Evolutionary conservation across 2,113 vertebrate genomes (phyloP).

Genomic region (Rana temporaria): DNA sequence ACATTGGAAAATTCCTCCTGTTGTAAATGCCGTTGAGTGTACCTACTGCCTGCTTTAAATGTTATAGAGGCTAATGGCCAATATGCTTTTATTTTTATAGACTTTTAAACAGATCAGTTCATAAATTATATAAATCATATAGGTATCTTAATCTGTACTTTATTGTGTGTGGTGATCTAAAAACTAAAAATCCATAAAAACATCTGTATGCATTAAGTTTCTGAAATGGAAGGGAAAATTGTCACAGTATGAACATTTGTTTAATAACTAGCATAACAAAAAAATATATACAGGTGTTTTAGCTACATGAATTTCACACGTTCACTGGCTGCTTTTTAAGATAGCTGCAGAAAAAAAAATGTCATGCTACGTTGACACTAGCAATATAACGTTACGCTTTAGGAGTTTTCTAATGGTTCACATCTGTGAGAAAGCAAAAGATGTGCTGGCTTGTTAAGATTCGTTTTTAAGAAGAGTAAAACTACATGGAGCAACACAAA

Average conservation of each 20-base stretch:
- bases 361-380: constrained; percentile 69
- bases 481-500: constrained; percentile 62
- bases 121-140: too few relatives aligned
- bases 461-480: constrained; percentile 59
- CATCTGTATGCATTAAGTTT: constrained; percentile 30
- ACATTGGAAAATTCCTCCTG: too few relatives aligned
- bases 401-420: constrained; percentile 72
- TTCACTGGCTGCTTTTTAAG: constrained; percentile 72
- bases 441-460: constrained; percentile 54
- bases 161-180: constrained; percentile 30
- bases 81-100: too few relatives aligned
- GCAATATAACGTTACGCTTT: constrained; percentile 74
- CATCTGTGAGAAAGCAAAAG: constrained; percentile 70
- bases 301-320: constrained; percentile 32
- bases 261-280: constrained; percentile 26
- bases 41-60: too few relatives aligned
- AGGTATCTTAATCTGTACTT: constrained; percentile 1
- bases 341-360: constrained; percentile 72
- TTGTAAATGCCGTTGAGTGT: too few relatives aligned
- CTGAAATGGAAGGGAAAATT: constrained; percentile 9
- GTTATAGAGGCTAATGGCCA: too few relatives aligned
- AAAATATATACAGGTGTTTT: constrained; percentile 35
- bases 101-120: background rate
- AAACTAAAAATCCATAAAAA: constrained; percentile 36
- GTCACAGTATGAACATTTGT: constrained; percentile 25